Percentiles rank a stretch among this genome's conserved stretches.
Evolutionary conservation across 1,140 invertebrate genomes (phyloP).

Genomic region (Lasioglossum albipes): DNA sequence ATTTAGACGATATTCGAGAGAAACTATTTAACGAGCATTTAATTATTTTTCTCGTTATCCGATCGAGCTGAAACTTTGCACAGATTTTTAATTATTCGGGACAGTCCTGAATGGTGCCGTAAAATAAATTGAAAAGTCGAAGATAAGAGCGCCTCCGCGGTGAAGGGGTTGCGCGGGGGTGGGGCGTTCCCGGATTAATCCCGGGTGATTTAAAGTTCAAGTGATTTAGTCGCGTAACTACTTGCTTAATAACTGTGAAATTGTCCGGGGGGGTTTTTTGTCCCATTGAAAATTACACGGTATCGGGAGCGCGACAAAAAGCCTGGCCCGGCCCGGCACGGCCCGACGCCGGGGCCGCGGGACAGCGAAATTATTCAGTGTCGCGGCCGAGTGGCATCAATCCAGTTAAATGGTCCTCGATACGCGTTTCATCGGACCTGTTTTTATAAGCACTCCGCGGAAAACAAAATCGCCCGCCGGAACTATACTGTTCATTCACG

Average conservation of each 20-base stretch:
- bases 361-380: conserved; percentile 32
- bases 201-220: conserved; percentile 42
- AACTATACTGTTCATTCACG: conserved; percentile 10
- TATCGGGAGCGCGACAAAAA: conserved; percentile 15
- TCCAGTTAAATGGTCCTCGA: conserved; percentile 39
- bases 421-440: conserved; percentile 20
- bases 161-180: too few species aligned
- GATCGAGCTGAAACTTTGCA: too few species aligned
- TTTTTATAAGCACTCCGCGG: conserved; percentile 27
- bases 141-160: too few species aligned
- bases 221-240: conserved; percentile 41
- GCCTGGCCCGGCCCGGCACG: neutral
- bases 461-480: conserved; percentile 22
- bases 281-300: conserved; percentile 37
- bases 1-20: too few species aligned
- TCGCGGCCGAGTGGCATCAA: conserved; percentile 42
- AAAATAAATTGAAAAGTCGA: too few species aligned
- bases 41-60: too few species aligned
- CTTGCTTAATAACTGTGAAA: conserved; percentile 48
- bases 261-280: conserved; percentile 5
- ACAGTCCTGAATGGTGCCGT: too few species aligned
- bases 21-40: too few species aligned
- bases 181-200: neutral
- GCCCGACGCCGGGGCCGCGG: neutral
- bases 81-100: too few species aligned